Evolutionary conservation across 37 sponge, comb jelly and placozoan species (phyloP), one percentile per base, ranked within the genome.

Genomic region (Aplysina aerophoba): DNA sequence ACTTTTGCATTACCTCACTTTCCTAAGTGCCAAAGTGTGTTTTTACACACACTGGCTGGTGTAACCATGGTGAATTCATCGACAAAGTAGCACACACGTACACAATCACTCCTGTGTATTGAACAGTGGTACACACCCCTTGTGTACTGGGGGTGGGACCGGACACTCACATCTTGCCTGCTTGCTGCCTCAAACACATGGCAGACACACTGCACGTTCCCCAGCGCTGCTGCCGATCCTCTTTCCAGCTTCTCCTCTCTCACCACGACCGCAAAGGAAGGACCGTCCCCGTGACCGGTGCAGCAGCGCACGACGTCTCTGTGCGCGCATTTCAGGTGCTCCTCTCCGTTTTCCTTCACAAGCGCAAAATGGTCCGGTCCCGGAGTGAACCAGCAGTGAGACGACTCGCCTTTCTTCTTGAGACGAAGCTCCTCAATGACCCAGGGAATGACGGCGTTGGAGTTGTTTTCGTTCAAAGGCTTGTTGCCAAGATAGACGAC

Each of bases 341-440:
- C 81, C 53, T 86, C 71, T 27, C 93, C 93, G 68, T 62, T 86
- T 65, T 93, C 85, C 27, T 90, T 90, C 36, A 89, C 93, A 66
- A 86, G 85, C 13, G 82, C 69, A 19, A 93, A 65, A 8, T 36
- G 65, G 12, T 21, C 27, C 65, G 57, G 50, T 78, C 91, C 94
- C 19, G 88, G 84, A 59, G 86, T 88, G 17, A 94, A 77, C 94
- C 91, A 94, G 40, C 54, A 75, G 16, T 5, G 21, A 20, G 85
- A 56, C 20, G 84, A 85, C 24, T 73, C 87, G 85, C 67, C 85
- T 38, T 61, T 61, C 0, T 59, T 59, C 12, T 88, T 85, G 53
- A 90, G 71, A 24, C 88, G 85, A 50, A 88, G 86, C 50, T 94
- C 91, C 50, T 90, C 91, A 14, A 88, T 88, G 24, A 94, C 85